Evolutionary conservation across 2,113 vertebrate genomes (phyloP), one percentile per base, ranked within the genome.

Genomic region (Grammomys dolichurus): DNA sequence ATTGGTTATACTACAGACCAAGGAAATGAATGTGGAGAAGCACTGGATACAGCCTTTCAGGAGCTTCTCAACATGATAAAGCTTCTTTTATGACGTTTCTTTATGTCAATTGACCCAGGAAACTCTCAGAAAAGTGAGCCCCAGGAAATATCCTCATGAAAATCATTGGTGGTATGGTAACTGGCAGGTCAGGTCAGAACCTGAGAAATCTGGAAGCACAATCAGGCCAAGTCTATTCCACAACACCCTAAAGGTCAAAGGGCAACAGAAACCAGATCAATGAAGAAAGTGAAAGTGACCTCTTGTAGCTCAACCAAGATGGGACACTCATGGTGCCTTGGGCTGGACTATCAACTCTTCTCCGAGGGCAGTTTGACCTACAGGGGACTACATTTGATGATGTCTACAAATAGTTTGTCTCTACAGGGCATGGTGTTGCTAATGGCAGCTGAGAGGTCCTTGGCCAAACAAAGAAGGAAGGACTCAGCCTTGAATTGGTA

Each of bases 391-490:
- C 5, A 36, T 26, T 36, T n/a, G n/a, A 4, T 46, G 69, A 43
- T 2, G 6, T 87, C 28, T 88, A 65, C 43, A 51, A 54, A 73
- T 36, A 51, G 28, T 58, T 40, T 77, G 63, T 78, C 69, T 40
- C 31, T 26, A 22, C 24, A 65, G 54, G 20, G 12, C 46, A 19
- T 17, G 36, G 2, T 14, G 5, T 33, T 33, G 1, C 17, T 43
- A 1, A 1, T 40, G 84, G 33, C 60, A 48, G 33, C 65, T 6
- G 7, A 28, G 16, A 14, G 9, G 11, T 24, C 3, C 56, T 43
- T 46, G 17, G 4, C 0, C 1, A 4, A 0, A 10, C n/a, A 19
- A 11, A 51, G 51, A 48, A n/a, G 16, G 82, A 0, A 17, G 5
- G 85, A n/a, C 10, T 65, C 16, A 7, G 33, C 11, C 28, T 63